Percentiles rank a stretch among this genome's conserved stretches.
These are phyloP conservation scores for Bursaphelenchus okinawaensis DNA, from an alignment of 2,888 invertebrate genomes.

Conservation along the genomic window DNA sequence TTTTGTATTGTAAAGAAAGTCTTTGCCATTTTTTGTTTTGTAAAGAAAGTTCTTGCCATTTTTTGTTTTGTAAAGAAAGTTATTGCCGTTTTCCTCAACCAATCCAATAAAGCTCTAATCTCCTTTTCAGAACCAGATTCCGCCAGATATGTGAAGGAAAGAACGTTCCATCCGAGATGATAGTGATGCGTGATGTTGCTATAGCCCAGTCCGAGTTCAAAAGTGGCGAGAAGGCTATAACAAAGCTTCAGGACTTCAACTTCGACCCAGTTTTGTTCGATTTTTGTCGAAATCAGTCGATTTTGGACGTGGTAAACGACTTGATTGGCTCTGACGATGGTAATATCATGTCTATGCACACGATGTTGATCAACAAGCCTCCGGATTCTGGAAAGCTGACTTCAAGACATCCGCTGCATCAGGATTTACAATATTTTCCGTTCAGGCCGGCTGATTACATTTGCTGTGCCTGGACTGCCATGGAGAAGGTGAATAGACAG, in stretches of 20 bases:
- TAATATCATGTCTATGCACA: conserved; percentile 68
- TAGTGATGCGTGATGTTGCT: conserved; percentile 69
- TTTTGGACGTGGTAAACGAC: conserved; percentile 69
- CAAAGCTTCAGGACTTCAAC: conserved; percentile 74
- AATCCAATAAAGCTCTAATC: no score
- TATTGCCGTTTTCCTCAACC: no score
- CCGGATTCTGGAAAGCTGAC: conserved; percentile 65
- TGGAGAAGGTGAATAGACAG: conserved; percentile 68
- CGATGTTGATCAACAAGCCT: conserved; percentile 84
- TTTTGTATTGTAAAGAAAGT: no score
- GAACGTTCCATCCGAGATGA: conserved; percentile 62
- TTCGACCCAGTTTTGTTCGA: conserved; percentile 70
- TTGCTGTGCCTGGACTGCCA: conserved; percentile 79
- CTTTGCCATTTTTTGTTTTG: no score
- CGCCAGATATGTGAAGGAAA: conserved; percentile 68
- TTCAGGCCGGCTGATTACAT: conserved; percentile 72
- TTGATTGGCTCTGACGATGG: conserved; percentile 63
- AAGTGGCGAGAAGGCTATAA: conserved; percentile 67
- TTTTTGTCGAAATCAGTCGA: conserved; percentile 66
- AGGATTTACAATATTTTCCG: conserved; percentile 84
- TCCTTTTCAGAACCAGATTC: conserved; percentile 67
- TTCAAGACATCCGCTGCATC: conserved; percentile 61
- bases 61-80: no score
- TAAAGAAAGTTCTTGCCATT: no score
- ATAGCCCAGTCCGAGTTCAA: conserved; percentile 64